phyloP scores from a whole-genome alignment of 1,140 invertebrate species.

The Lordiphosa stackelbergi region DNA sequence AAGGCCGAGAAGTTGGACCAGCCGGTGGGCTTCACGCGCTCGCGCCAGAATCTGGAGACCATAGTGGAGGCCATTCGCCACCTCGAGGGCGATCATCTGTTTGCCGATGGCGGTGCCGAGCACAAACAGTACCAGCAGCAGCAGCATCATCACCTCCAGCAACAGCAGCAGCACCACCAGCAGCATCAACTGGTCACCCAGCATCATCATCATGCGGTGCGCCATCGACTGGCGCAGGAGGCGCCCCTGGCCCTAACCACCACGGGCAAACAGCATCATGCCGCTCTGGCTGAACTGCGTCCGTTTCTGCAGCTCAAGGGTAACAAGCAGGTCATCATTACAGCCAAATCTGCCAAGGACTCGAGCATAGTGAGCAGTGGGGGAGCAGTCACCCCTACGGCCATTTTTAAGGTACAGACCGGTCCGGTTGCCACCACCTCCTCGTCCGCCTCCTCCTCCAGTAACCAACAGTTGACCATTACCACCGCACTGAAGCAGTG shows the following conservation, averaged over 20 bases:
- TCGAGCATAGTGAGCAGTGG: slow-evolving; percentile 25
- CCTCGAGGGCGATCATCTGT: slow-evolving; percentile 96
- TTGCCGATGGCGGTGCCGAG: slow-evolving; percentile 83
- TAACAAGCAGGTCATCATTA: slow-evolving; percentile 68
- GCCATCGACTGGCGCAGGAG: slow-evolving; percentile 78
- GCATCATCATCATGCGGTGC: slow-evolving; percentile 25
- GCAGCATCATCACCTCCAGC: slow-evolving; percentile 23
- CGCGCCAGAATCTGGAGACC: slow-evolving; percentile 95
- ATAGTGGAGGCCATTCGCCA: slow-evolving; percentile 97
- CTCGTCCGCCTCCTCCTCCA: slow-evolving; percentile 27
- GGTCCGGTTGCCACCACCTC: slow-evolving; percentile 19
- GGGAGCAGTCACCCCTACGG: slow-evolving; percentile 55
- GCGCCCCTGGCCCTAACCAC: slow-evolving; percentile 87
- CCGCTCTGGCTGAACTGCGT: slow-evolving; percentile 82
- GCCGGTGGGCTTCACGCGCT: slow-evolving; percentile 69
- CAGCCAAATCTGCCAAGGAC: slow-evolving; percentile 54
- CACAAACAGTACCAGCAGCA: slow-evolving; percentile 65
- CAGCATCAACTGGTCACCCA: slow-evolving; percentile 24
- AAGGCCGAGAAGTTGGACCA: slow-evolving; percentile 70
- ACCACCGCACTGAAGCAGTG: slow-evolving; percentile 81
- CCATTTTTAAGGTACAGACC: slow-evolving; percentile 73
- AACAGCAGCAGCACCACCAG: slow-evolving; percentile 23
- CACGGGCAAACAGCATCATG: slow-evolving; percentile 74
- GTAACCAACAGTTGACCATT: slow-evolving; percentile 58
- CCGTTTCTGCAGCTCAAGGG: slow-evolving; percentile 81